Evolutionary conservation across 1,140 invertebrate species (phyloP), one percentile per base, ranked within the genome.

Genomic region (Trachelipus rathkii): DNA sequence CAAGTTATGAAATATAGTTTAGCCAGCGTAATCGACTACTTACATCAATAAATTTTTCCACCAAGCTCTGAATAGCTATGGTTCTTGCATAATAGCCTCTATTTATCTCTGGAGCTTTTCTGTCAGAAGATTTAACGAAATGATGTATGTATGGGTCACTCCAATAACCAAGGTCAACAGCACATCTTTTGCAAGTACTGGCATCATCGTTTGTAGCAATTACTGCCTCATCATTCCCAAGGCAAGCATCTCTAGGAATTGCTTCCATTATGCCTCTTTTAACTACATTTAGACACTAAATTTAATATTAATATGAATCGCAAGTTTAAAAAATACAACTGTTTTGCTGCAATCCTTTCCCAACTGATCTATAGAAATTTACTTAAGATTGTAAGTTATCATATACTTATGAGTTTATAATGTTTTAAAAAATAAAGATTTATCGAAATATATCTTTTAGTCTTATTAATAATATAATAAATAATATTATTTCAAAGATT

Each of bases 51-150:
- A 83, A 81, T 78, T 81, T 77, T 76, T 82, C 76, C 43, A 76
- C 80, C 45, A 82, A 77, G 50, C 74, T 74, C 79, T 82, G 71
- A 21, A 98, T 91, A 43, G 92, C 94, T 84, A 91, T 91, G 23
- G 95, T 92, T 79, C 97, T 88, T 13, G 96, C 96, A 85, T 93
- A 99, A 86, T 99, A 99, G 10, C 97, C 97, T 3, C 96, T 89
- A 86, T 96, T 97, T 80, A 99, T 99, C 88, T 99, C 97, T 0
- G 96, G 96, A 2, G 95, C 91, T 84, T 95, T 95, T 77, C 92
- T 86, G 69, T 92, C 90, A 43, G 79, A 75, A 19, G 77, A 90
- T 77, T 90, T 90, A 0, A 93, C 90, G 84, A 98, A 95, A 82
- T 90, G 90, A 3, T 88, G 87, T 81, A 99, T 92, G 84, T 94